Percentiles rank a stretch among this genome's conserved stretches.
Conservation (phyloP, 2,888 invertebrate species). For the Ochropacha duplaris region DNA sequence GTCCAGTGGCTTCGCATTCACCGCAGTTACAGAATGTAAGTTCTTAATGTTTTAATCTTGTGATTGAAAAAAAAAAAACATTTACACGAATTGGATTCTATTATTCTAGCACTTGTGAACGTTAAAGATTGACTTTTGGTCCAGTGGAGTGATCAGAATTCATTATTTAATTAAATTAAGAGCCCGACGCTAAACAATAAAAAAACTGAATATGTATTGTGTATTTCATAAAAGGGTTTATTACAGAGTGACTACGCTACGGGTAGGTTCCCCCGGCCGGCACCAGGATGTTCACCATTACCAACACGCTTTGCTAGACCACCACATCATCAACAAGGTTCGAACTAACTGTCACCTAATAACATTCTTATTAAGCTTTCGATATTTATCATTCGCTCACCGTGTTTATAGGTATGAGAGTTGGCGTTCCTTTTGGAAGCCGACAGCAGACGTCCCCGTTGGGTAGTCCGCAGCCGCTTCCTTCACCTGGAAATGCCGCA, state of each 20-base stretch:
- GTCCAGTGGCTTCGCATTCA: constrained; percentile 75
- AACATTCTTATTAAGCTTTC: not conserved
- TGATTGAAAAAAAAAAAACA: too few species aligned
- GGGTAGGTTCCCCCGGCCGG: constrained; percentile 71
- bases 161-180: too few species aligned
- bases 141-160: too few species aligned
- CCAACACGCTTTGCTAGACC: constrained; percentile 73
- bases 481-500: constrained; percentile 72
- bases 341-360: not conserved
- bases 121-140: too few species aligned
- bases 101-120: too few species aligned
- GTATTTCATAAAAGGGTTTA: not conserved
- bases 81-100: too few species aligned
- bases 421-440: constrained; percentile 68
- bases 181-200: too few species aligned
- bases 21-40: constrained; percentile 77
- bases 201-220: too few species aligned
- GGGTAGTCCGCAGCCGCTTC: constrained; percentile 77
- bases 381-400: not conserved
- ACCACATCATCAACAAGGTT: constrained; percentile 76
- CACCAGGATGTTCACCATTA: constrained; percentile 71
- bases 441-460: constrained; percentile 77
- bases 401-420: constrained; percentile 64
- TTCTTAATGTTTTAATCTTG: constrained; percentile 6
- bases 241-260: constrained; percentile 59